Percentiles rank a stretch among this genome's conserved stretches.
Conservation (phyloP, 1,140 invertebrate species). For the Liolophura sinensis region DNA sequence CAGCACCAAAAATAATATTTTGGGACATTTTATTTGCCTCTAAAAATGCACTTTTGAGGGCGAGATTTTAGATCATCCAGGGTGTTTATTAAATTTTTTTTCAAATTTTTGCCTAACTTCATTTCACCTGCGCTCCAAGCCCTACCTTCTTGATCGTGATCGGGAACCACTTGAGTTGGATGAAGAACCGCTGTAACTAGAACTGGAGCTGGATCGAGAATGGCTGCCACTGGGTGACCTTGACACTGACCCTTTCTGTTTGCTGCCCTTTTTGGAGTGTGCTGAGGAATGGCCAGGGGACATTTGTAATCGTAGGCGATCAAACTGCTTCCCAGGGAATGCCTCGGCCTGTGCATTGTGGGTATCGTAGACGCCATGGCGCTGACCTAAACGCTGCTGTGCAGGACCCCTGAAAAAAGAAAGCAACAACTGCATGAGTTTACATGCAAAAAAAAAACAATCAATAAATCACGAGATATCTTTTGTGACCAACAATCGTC, state of each 20-base stretch:
- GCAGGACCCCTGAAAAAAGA: too few relatives aligned
- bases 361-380: neutral
- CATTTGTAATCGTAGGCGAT: constrained; percentile 14
- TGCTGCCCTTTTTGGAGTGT: constrained; percentile 26
- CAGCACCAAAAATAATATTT: too few relatives aligned
- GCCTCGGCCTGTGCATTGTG: constrained; percentile 5
- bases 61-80: too few relatives aligned
- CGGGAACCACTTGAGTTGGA: constrained; percentile 55
- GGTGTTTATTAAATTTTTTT: too few relatives aligned
- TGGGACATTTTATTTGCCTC: too few relatives aligned
- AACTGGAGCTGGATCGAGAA: constrained; percentile 45
- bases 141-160: constrained; percentile 60
- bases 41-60: too few relatives aligned
- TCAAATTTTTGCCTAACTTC: too few relatives aligned
- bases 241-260: constrained; percentile 28
- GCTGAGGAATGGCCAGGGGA: constrained; percentile 32
- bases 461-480: too few relatives aligned
- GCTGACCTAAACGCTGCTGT: too few relatives aligned
- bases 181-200: constrained; percentile 46
- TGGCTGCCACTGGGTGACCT: constrained; percentile 38
- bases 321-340: constrained; percentile 10
- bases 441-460: too few relatives aligned
- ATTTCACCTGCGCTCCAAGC: neutral
- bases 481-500: too few relatives aligned
- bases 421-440: too few relatives aligned